Percentiles rank a stretch among this genome's conserved stretches.
phyloP scores from a whole-genome alignment of 2,888 invertebrate species.

The Anodontia alba region DNA sequence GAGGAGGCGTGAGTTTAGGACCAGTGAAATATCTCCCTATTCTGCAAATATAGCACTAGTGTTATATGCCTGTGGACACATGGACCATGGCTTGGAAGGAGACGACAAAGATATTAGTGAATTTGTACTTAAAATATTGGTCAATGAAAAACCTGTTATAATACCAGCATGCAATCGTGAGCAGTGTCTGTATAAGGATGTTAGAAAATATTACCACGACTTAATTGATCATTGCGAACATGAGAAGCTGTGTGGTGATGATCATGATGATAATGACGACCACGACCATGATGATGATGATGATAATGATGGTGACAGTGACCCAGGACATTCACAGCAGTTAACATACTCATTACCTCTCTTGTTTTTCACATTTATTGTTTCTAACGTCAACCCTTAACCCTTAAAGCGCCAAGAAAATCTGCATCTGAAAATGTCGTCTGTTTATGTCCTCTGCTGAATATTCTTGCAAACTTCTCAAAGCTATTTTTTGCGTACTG shows the following conservation, averaged over 20 bases:
- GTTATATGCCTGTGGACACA: conserved; percentile 77
- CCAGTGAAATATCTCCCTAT: conserved; percentile 81
- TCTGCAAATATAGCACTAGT: conserved; percentile 83
- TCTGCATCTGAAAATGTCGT: too few species aligned
- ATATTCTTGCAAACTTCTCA: too few species aligned
- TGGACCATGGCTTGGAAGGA: conserved; percentile 17
- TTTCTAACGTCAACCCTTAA: not conserved
- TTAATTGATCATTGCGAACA: conserved; percentile 60
- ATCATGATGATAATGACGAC: conserved; percentile 46
- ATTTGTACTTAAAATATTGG: conserved; percentile 71
- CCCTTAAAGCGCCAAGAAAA: too few species aligned
- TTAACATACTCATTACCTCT: not conserved
- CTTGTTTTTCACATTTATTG: not conserved
- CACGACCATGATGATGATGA: conserved; percentile 13
- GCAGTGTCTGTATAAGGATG: conserved; percentile 63
- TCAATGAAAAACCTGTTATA: conserved; percentile 73
- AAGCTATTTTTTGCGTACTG: too few species aligned
- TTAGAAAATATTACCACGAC: conserved; percentile 58
- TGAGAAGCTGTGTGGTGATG: conserved; percentile 51
- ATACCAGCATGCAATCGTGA: conserved; percentile 71
- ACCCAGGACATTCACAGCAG: not conserved
- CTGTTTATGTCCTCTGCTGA: too few species aligned
- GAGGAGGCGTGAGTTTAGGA: conserved; percentile 78
- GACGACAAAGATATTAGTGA: conserved; percentile 26
- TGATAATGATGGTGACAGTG: not conserved